These are phyloP conservation scores for Lutjanus argentimaculatus DNA, from an alignment of 2,797 vertebrate genomes.

Conservation along the genomic window DNA sequence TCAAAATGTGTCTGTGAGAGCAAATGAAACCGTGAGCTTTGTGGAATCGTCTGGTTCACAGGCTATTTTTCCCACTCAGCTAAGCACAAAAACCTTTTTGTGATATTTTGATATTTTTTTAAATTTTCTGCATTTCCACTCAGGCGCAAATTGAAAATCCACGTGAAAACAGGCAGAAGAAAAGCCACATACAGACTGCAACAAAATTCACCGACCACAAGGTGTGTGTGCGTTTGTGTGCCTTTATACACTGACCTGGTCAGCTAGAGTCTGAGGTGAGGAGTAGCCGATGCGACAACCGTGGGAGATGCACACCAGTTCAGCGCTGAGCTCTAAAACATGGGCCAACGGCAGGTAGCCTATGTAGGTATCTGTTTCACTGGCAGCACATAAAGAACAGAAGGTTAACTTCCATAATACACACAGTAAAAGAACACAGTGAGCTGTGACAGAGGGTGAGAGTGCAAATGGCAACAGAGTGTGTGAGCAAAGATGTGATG, in stretches of 20 bases:
- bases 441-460: not conserved
- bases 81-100: too few species aligned
- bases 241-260: slow-evolving; percentile 89
- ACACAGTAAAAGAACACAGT: not conserved
- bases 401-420: slow-evolving; percentile 13
- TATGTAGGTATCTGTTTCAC: slow-evolving; percentile 95
- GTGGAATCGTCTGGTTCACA: too few species aligned
- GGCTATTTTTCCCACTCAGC: too few species aligned
- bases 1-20: too few species aligned
- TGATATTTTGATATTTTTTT: too few species aligned
- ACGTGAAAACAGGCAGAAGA: not conserved
- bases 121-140: too few species aligned
- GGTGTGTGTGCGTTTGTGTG: not conserved
- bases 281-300: slow-evolving; percentile 97
- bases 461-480: not conserved
- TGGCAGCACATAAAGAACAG: slow-evolving; percentile 70
- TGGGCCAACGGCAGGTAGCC: slow-evolving; percentile 97
- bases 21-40: too few species aligned
- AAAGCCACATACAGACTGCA: not conserved
- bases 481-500: not conserved
- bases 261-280: slow-evolving; percentile 95
- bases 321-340: slow-evolving; percentile 96
- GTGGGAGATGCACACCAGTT: slow-evolving; percentile 94
- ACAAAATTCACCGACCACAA: not conserved
- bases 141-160: not conserved